These are phyloP conservation scores for Pedetes capensis DNA, from an alignment of 2,113 vertebrate genomes.

Conservation along the genomic window DNA sequence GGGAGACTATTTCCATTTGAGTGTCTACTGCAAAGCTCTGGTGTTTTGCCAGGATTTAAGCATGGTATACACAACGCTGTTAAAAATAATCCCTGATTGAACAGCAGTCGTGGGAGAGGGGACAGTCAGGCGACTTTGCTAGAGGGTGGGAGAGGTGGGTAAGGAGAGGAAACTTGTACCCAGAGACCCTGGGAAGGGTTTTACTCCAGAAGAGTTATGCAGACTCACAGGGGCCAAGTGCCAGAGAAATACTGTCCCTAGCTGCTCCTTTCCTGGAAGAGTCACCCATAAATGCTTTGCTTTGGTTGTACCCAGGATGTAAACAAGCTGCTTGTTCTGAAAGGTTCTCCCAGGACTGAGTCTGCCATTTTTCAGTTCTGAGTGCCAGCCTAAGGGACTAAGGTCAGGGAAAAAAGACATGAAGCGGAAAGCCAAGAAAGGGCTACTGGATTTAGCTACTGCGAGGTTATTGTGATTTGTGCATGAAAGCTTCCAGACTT, in stretches of 20 bases:
- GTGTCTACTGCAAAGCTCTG: slow-evolving; percentile 64
- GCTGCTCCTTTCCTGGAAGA: slow-evolving; percentile 20
- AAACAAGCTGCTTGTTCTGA: slow-evolving; percentile 40
- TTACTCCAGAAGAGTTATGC: slow-evolving; percentile 39
- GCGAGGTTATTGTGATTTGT: slow-evolving; percentile 17
- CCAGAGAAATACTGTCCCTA: not conserved
- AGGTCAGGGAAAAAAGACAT: slow-evolving; percentile 53
- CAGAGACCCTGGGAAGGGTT: slow-evolving; percentile 63
- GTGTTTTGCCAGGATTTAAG: slow-evolving; percentile 70
- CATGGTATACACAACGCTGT: slow-evolving; percentile 69
- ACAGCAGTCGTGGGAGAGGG: slow-evolving; percentile 76
- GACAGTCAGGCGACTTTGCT: slow-evolving; percentile 9
- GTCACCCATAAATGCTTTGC: not conserved
- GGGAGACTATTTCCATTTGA: slow-evolving; percentile 73
- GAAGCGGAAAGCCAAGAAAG: slow-evolving; percentile 46
- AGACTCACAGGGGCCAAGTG: slow-evolving; percentile 8
- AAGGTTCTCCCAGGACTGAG: slow-evolving; percentile 57
- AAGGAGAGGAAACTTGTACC: slow-evolving; percentile 22
- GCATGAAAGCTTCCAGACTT: slow-evolving; percentile 43
- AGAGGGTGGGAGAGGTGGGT: not conserved
- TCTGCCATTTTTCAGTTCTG: slow-evolving; percentile 44
- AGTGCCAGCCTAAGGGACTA: slow-evolving; percentile 40
- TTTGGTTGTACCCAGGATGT: not conserved
- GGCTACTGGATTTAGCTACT: slow-evolving; percentile 31
- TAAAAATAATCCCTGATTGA: slow-evolving; percentile 77